Conservation (phyloP, 2,888 invertebrate species). For the Heteromyza rotundicornis region DNA sequence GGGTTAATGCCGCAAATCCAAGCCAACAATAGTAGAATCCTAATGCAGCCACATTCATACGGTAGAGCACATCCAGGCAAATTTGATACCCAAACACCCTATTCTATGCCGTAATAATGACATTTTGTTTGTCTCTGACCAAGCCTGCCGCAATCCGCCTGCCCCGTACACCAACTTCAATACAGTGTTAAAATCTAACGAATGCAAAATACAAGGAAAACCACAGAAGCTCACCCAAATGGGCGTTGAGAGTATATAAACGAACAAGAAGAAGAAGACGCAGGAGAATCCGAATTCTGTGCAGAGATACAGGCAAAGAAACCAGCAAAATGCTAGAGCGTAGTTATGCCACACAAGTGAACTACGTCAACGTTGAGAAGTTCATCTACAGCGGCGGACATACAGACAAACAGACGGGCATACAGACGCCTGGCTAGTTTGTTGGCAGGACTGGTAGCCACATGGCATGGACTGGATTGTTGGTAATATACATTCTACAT, state of each 20-base stretch:
- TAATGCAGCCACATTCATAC: background rate
- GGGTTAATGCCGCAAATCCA: background rate
- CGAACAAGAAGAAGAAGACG: no score
- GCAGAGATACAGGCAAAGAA: background rate
- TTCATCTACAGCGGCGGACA: background rate
- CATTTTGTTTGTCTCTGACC: no score
- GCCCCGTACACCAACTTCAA: no score
- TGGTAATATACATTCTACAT: background rate
- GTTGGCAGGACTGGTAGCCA: background rate
- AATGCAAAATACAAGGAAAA: background rate
- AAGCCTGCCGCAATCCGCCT: no score
- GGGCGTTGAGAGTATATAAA: no score
- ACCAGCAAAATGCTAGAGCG: background rate
- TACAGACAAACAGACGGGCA: background rate
- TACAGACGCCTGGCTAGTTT: background rate
- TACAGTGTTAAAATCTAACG: background rate
- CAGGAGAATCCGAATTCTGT: background rate
- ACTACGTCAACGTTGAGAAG: conserved; percentile 3
- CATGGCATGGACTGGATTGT: background rate
- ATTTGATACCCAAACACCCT: background rate
- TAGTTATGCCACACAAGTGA: background rate
- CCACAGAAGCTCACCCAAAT: background rate
- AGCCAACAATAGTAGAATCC: background rate
- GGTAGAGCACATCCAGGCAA: background rate
- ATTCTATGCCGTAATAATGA: background rate